Evolutionary conservation across 2,113 vertebrate species (phyloP).

Genomic region (Sceloporus undulatus): DNA sequence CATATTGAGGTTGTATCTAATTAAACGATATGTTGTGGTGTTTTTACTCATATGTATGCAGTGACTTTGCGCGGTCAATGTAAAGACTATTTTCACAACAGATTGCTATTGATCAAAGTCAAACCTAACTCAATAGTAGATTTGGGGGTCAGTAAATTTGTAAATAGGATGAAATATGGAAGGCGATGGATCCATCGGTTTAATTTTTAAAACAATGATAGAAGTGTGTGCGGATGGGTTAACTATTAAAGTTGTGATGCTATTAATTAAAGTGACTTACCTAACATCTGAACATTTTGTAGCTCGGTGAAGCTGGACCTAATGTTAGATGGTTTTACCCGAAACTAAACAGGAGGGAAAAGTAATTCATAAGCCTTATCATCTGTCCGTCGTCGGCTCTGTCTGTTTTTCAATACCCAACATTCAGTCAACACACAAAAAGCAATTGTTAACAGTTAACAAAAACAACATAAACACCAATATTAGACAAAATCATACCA

Average conservation of each 20-base stretch:
- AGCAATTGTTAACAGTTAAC: too few relatives aligned
- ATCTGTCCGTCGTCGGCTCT: too few relatives aligned
- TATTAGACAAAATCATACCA: too few relatives aligned
- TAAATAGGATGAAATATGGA: slow-evolving; percentile 63
- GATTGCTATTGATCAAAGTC: slow-evolving; percentile 72
- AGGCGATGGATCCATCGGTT: slow-evolving; percentile 26
- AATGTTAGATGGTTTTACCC: not conserved
- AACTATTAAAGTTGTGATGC: not conserved
- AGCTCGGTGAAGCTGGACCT: slow-evolving; percentile 9
- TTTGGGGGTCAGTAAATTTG: slow-evolving; percentile 71
- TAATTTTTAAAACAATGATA: slow-evolving; percentile 37
- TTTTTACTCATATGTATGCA: slow-evolving; percentile 65
- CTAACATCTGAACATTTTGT: not conserved
- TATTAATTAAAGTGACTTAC: slow-evolving; percentile 8
- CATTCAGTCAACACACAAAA: too few relatives aligned
- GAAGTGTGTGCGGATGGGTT: not conserved
- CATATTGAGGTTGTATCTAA: slow-evolving; percentile 63
- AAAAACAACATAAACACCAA: too few relatives aligned
- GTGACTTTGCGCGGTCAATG: slow-evolving; percentile 69
- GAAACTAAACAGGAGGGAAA: not conserved
- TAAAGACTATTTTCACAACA: slow-evolving; percentile 68
- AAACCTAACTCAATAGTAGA: slow-evolving; percentile 71
- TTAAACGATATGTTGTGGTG: slow-evolving; percentile 59
- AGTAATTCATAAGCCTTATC: not conserved
- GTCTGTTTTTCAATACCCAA: too few relatives aligned